Evolutionary conservation across 2,797 vertebrate genomes (phyloP).

Genomic region (Paratrypauchen microcephalus): DNA sequence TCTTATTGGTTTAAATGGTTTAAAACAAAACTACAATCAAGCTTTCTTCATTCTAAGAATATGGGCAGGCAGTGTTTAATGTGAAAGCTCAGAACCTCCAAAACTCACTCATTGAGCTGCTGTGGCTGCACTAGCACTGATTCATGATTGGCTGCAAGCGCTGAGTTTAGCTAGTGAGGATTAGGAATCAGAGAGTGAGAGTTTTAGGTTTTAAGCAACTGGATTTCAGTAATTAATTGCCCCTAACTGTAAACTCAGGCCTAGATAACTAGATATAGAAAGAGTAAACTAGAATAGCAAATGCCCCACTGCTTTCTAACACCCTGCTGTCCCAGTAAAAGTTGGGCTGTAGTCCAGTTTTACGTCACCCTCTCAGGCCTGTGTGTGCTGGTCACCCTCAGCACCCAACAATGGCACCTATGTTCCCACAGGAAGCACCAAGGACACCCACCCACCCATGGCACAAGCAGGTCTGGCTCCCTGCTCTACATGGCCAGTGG

Average conservation of each 20-base stretch:
- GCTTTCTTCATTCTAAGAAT: too few species aligned
- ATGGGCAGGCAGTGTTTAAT: too few species aligned
- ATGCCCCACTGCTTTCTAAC: slow-evolving; percentile 25
- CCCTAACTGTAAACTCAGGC: slow-evolving; percentile 23
- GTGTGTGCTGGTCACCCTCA: slow-evolving; percentile 40
- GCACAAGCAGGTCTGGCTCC: slow-evolving; percentile 10
- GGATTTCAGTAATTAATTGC: not conserved
- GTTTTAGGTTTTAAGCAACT: too few species aligned
- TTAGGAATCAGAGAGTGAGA: too few species aligned
- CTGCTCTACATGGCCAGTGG: slow-evolving; percentile 19
- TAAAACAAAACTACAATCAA: too few species aligned
- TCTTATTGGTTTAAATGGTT: too few species aligned
- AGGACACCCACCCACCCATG: slow-evolving; percentile 21
- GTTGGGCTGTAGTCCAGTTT: slow-evolving; percentile 72
- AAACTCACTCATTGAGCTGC: too few species aligned
- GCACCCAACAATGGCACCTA: slow-evolving; percentile 78
- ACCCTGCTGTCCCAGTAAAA: slow-evolving; percentile 65
- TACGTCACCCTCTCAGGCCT: slow-evolving; percentile 51
- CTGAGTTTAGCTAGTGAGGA: too few species aligned
- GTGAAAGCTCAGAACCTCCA: too few species aligned
- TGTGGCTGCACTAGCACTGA: too few species aligned
- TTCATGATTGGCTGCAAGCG: too few species aligned
- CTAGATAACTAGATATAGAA: slow-evolving; percentile 43
- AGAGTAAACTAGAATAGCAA: slow-evolving; percentile 6
- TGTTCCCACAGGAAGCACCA: slow-evolving; percentile 74